Evolutionary conservation across 2,888 invertebrate species (phyloP), one percentile per base, ranked within the genome.

Genomic region (Anarsia innoxiella): DNA sequence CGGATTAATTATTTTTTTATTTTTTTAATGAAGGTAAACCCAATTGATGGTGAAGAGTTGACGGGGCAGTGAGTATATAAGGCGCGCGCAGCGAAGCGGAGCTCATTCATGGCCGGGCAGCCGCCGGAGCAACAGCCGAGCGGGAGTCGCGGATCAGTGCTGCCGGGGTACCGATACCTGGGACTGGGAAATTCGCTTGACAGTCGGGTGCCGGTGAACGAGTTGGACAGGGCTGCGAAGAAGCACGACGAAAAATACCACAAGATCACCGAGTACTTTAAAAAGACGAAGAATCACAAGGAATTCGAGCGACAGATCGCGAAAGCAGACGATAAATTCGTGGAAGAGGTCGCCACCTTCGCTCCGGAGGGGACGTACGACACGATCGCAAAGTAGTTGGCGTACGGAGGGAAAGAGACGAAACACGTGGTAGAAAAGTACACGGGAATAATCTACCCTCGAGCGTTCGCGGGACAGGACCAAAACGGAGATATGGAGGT

Each of bases 131-230:
- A n/a, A n/a, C n/a, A n/a, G n/a, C n/a, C n/a, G n/a, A n/a, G n/a
- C n/a, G n/a, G n/a, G n/a, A n/a, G n/a, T n/a, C n/a, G n/a, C n/a
- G n/a, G n/a, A n/a, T n/a, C n/a, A n/a, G n/a, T n/a, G n/a, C 27
- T 42, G 16, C 42, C 42, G 8, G 42, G 42, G 8, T 42, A 42
- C 13, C 38, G 39, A 19, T 42, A 42, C 30, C 25, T 42, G 16
- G 42, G 42, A 2, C 42, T 39, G 9, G 38, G 36, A 8, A 42
- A 42, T 31, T 11, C 9, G n/a, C 11, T 41, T 5, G 38, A 38
- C 12, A 32, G 35, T 12, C 36, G 39, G 10, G 32, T 32, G 1
- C 41, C 42, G 11, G 31, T 35, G n/a, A 39, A 42, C 28, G 36
- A 38, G 9, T 12, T 23, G 3, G 30, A 29, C 13, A 5, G 10